Evolutionary conservation across 2,888 invertebrate genomes (phyloP), one percentile per base, ranked within the genome.

Genomic region (Lysandra coridon): DNA sequence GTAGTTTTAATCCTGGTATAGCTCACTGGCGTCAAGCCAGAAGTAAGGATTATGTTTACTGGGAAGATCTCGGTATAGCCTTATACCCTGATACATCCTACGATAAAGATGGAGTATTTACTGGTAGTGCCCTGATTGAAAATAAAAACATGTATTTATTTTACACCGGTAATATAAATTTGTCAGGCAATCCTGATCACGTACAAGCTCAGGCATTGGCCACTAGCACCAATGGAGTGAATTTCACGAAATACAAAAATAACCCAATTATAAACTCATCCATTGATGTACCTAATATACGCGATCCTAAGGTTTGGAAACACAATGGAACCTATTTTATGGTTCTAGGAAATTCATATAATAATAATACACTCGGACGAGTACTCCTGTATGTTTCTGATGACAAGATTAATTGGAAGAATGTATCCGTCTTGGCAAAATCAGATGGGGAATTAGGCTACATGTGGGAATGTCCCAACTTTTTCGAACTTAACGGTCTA

Each of bases 381-480:
- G 87, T 81, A 0, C 82, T 92, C 30, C 83, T 93, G 7, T 93
- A 89, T 81, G 74, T 83, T 4, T 93, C 93, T 0, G 57, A 83
- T n/a, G 88, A 93, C 81, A 84, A 86, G 81, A 82, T 85, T 5
- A 81, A 83, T 62, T 92, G 92, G 92, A 44, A 85, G 23, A 81
- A 88, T 81, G 83, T 82, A 0, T 84, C 89, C 4, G 80, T 86
- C 62, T 82, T 92, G 30, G 87, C 78, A 44, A 79, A 87, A 81
- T 90, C 92, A 0, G 84, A 89, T 64, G 90, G 90, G 2, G 82
- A 81, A n/a, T 84, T 91, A 2, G 91, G 91, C 0, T 90, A 85
- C 73, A 91, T 93, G 91, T 95, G 90, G 90, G 94, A 95, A 81
- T 94, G 94, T 84, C 94, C 94, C 0, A 92, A 93, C 81, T 89